Evolutionary conservation across 2,797 vertebrate genomes (phyloP), one percentile per base, ranked within the genome.

Genomic region (Arremon brunneinucha): DNA sequence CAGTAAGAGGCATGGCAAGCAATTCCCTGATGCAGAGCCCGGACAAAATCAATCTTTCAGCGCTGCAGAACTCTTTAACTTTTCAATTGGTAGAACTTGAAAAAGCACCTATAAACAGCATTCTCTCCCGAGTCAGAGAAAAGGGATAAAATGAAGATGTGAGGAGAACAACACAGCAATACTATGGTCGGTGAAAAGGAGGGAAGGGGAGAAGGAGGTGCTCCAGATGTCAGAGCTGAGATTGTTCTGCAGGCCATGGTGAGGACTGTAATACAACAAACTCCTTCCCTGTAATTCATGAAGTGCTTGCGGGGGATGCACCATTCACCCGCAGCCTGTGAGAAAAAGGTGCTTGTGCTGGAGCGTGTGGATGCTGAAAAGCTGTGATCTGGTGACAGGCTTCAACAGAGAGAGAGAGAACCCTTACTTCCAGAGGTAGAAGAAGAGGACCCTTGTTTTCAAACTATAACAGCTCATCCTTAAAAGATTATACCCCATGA

Each of bases 311-410:
- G 6, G 8, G 53, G 26, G 41, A 72, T 35, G 11, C 41, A 57
- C 6, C 8, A 23, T 23, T 35, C 19, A 18, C n/a, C 41, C 0
- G 1, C 14, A 30, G 41, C n/a, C 41, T 4, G 1, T 30, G 41
- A 35, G 27, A 24, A 57, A 41, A 72, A 46, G 9, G 26, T 18
- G 5, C 20, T 30, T 5, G 0, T 1, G 1, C 53, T 14, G 26
- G 14, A 46, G 11, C 2, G 0, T 46, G 41, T 28, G 20, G 41
- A 23, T 46, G 53, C 14, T 18, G 26, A 18, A 57, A 57, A 72
- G 6, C 11, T 57, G n/a, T 35, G 41, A 35, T 57, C n/a, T 57
- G n/a, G 55, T 24, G 21, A 24, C 12, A 69, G 8, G 35, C 11
- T 30, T 30, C 20, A 46, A 46, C 8, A 34, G 32, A 57, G 47